Conservation (phyloP, 2,888 invertebrate genomes). For the Sthenelais limicola region DNA sequence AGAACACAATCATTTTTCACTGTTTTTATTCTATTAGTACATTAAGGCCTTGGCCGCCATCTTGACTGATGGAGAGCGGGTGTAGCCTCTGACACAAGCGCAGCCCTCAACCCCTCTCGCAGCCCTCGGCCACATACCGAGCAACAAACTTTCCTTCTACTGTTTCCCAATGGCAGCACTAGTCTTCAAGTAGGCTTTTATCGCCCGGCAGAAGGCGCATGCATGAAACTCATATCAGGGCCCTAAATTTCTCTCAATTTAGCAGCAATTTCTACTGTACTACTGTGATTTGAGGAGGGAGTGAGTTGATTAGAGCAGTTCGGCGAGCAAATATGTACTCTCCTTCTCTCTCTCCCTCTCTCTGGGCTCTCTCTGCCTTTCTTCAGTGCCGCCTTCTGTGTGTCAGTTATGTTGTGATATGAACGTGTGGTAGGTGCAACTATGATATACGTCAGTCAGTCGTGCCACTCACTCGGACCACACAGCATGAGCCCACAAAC, state of each 20-base stretch:
- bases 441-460: conserved; percentile 25
- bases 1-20: conserved; percentile 17
- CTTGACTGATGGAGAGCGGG: conserved; percentile 15
- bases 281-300: no score
- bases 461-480: conserved; percentile 15
- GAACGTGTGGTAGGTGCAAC: neutral
- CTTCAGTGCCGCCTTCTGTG: neutral
- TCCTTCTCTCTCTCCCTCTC: neutral
- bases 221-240: conserved; percentile 21
- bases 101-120: neutral
- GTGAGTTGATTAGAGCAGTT: no score
- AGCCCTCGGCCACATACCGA: conserved; percentile 3
- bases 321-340: no score
- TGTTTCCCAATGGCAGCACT: neutral
- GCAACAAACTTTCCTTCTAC: conserved; percentile 13
- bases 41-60: neutral
- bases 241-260: neutral
- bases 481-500: conserved; percentile 7
- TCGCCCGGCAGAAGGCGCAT: neutral
- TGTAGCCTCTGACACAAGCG: conserved; percentile 15
- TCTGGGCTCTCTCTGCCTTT: neutral
- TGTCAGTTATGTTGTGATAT: conserved; percentile 29
- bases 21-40: conserved; percentile 25
- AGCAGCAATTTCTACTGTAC: conserved; percentile 18
- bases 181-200: neutral